Evolutionary conservation across 1,140 invertebrate species (phyloP).

Genomic region (Myzus persicae): DNA sequence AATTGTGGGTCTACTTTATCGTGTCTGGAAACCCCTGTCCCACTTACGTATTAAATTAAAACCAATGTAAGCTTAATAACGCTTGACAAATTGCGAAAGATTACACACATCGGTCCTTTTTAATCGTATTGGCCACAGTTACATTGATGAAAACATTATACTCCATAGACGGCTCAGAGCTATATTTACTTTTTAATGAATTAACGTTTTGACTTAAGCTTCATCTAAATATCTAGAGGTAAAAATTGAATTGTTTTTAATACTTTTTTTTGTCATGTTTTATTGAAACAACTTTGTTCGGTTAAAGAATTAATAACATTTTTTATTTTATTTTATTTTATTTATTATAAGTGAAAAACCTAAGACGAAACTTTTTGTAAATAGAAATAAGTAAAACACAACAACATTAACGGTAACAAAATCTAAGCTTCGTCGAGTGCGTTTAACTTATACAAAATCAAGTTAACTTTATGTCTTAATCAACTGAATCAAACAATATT

Average conservation of each 20-base stretch:
- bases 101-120: background rate
- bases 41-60: slow-evolving; percentile 38
- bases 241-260: background rate
- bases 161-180: background rate
- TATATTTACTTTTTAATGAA: background rate
- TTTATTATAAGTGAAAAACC: background rate
- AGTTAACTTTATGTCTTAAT: background rate
- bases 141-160: background rate
- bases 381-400: background rate
- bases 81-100: slow-evolving; percentile 33
- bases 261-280: background rate
- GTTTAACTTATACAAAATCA: background rate
- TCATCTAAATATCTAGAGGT: background rate
- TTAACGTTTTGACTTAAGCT: background rate
- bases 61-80: slow-evolving; percentile 46
- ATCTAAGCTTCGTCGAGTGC: background rate
- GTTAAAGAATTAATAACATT: background rate
- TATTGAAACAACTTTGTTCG: background rate
- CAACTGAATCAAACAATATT: background rate
- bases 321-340: background rate
- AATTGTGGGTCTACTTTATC: background rate
- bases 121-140: background rate
- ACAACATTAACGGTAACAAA: background rate
- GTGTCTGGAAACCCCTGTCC: background rate
- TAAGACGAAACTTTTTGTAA: too few relatives aligned